A percentile compares a stretch with the other conserved stretches of the same genome.
phyloP scores from a whole-genome alignment of 2,113 vertebrate species.

The Sebastes schlegelii region DNA sequence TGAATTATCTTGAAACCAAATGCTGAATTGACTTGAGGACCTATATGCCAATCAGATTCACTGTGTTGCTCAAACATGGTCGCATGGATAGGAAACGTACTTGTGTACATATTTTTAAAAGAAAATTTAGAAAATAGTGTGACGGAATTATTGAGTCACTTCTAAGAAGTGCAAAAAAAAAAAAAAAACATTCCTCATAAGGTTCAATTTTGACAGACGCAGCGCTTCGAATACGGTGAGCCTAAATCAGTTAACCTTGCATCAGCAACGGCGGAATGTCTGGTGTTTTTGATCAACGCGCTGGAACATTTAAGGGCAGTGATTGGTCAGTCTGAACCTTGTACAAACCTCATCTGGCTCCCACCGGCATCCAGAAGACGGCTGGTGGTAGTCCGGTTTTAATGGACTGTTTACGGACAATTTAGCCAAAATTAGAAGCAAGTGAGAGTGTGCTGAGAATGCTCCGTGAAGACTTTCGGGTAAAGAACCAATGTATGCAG shows the following conservation, averaged over 20 bases:
- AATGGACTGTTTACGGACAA: slow-evolving; percentile 69
- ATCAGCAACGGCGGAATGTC: slow-evolving; percentile 10
- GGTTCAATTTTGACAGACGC: slow-evolving; percentile 63
- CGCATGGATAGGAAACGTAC: slow-evolving; percentile 62
- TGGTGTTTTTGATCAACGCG: slow-evolving; percentile 37
- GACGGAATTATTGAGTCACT: slow-evolving; percentile 67
- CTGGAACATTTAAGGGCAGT: slow-evolving; percentile 35
- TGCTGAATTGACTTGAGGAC: slow-evolving; percentile 76
- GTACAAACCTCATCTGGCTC: slow-evolving; percentile 67
- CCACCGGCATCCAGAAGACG: slow-evolving; percentile 33
- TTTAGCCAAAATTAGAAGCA: slow-evolving; percentile 58
- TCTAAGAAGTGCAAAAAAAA: slow-evolving; percentile 76
- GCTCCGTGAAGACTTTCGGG: slow-evolving; percentile 37
- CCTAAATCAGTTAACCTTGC: slow-evolving; percentile 40
- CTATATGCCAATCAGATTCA: slow-evolving; percentile 78
- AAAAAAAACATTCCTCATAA: slow-evolving; percentile 71
- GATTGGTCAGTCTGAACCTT: slow-evolving; percentile 60
- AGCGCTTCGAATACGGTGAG: slow-evolving; percentile 50
- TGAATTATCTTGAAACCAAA: slow-evolving; percentile 75
- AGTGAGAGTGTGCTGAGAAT: slow-evolving; percentile 30
- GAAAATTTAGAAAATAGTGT: slow-evolving; percentile 40
- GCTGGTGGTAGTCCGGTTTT: slow-evolving; percentile 41
- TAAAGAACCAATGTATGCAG: slow-evolving; percentile 64
- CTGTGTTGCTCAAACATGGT: slow-evolving; percentile 68
- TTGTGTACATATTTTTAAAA: slow-evolving; percentile 72